Base-by-base conservation (phyloP, 2,888 invertebrate genomes). In the Prenolepis imparis region DNA sequence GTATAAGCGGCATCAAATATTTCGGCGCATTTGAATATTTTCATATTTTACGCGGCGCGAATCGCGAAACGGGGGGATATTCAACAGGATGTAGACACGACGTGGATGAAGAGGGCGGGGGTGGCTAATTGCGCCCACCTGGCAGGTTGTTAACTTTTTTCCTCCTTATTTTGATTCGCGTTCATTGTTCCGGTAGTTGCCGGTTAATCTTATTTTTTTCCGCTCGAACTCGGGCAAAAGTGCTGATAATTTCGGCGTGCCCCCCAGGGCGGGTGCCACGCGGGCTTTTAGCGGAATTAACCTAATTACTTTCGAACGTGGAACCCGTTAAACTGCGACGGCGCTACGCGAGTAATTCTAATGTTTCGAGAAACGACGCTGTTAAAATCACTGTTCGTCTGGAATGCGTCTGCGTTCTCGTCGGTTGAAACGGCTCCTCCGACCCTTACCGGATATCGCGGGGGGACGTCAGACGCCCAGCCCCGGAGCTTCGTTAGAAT, bases 251-350 rank as follows among this genome's bases (percentile, higher is more conserved):
- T 88, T 86, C 84, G 68, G 77, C 78, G 55, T 59, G 78, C 64
- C 68, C 61, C 82, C 15, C n/a, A n/a, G n/a, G 36, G 18, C 18
- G 48, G 48, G 18, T n/a, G 82, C 72, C 84, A 86, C 83, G 66
- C 82, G 83, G 84, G 89, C 89, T 84, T 85, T 85, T 84, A 80
- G 61, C 44, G 73, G 80, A 89, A 90, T 90, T 90, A 90, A 90
- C 89, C 87, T 86, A 90, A 90, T 90, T 90, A 88, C 88, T 88
- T 88, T 87, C 89, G 86, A 89, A 90, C 87, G 88, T 84, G 90
- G 81, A 77, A 74, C 84, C 84, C 83, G 88, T 90, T 88, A 87
- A 90, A 90, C 90, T 84, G 84, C 86, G 80, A 85, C 84, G 78
- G 59, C 24, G 82, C 61, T 55, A 67, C 63, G 81, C 81, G 74